Base-by-base conservation (phyloP, 1,140 invertebrate genomes). In the Battus philenor region DNA sequence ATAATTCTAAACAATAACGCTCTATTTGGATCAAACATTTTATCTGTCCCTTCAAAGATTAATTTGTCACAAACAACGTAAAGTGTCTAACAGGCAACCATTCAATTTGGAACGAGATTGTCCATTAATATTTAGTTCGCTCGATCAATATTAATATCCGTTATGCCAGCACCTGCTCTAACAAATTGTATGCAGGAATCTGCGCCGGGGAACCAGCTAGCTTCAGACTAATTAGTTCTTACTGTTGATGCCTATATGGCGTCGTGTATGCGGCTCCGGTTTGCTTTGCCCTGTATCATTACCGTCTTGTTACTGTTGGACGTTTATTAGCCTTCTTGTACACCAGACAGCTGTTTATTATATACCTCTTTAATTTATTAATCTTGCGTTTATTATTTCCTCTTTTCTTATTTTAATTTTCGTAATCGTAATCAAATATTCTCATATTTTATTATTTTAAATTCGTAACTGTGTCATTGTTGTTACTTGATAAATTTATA, bases 141-240 rank as follows among this genome's bases (percentile, higher is more conserved):
- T 20, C 32, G 8, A 18, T 33, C 17, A 36, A 36, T 36, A 36
- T 18, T 36, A 36, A 36, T 36, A 20, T 36, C 33, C 33, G 33
- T 9, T 36, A 3, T 15, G 12, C 30, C 10, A 10, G 33, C 33
- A 36, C 33, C 33, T 36, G 33, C 15, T 44, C 15, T 44, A n/a
- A 15, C 22, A 47, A 36, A 36, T 31, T 5, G 12, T 36, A 36
- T 20, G 33, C 33, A 36, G 33, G 33, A 36, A 36, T 36, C 33
- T 9, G 4, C 26, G 18, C 33, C 17, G 17, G 15, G 26, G 47
- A 46, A 54, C 50, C 33, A 39, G 46, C 43, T 49, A 33, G 39
- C 44, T 39, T 38, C 32, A 44, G 38, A 47, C 50, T 59, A 59
- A 59, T 59, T 50, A 54, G 48, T 12, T 31, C 47, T 59, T 45